Conservation (phyloP, 2,797 vertebrate genomes). For the Halcyon chelicuti region DNA sequence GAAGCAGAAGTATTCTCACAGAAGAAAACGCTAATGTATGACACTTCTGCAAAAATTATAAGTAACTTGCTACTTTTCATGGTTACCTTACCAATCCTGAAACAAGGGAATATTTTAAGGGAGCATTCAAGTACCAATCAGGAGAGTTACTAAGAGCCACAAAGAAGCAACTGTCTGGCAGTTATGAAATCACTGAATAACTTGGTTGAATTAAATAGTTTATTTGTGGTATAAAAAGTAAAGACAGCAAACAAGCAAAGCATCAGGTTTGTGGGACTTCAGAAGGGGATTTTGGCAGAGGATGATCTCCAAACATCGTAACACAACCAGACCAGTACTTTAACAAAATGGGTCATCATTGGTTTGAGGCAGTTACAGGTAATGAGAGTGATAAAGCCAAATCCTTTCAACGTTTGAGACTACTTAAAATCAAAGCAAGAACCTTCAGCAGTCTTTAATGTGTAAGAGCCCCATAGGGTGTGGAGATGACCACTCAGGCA, state of each 20-base stretch:
- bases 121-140: background rate
- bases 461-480: rapidly evolving
- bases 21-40: background rate
- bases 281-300: background rate
- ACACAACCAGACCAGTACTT: background rate
- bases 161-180: background rate
- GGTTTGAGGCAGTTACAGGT: background rate
- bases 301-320: background rate
- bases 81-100: background rate
- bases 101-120: background rate
- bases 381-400: background rate
- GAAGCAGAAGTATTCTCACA: background rate
- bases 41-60: background rate
- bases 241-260: background rate
- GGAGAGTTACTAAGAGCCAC: background rate
- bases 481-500: background rate
- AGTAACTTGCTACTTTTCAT: background rate
- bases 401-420: background rate
- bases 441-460: background rate
- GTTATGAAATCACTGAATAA: background rate
- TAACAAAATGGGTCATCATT: background rate
- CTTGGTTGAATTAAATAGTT: background rate
- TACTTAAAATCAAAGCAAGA: background rate
- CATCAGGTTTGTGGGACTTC: background rate
- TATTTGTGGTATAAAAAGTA: background rate